Evolutionary conservation across 2,888 invertebrate species (phyloP).

Genomic region (Hyppa rectilinea): DNA sequence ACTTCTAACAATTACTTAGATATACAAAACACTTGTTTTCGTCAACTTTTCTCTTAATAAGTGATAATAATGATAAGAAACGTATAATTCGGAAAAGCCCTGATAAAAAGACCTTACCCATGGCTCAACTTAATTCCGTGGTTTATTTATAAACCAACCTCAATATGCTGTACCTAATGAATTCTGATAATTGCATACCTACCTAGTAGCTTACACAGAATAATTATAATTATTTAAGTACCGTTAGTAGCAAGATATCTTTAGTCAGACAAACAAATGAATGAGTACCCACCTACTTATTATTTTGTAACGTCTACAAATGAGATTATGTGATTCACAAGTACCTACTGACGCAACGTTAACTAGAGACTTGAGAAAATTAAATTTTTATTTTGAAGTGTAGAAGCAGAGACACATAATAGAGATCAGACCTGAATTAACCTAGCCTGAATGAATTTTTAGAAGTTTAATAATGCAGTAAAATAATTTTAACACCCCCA

Average conservation of each 20-base stretch:
- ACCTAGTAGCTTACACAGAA: background rate
- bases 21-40: background rate
- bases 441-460: too few species aligned
- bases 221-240: background rate
- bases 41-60: background rate
- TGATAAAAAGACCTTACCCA: background rate
- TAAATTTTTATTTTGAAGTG: background rate
- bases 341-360: background rate
- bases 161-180: background rate
- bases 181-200: background rate
- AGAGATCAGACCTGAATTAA: background rate
- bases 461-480: too few species aligned
- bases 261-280: slow-evolving; percentile 24
- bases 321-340: slow-evolving; percentile 56
- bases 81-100: background rate
- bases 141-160: background rate
- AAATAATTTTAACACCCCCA: too few species aligned
- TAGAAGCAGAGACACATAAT: background rate
- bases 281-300: slow-evolving; percentile 25
- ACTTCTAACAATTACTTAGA: background rate
- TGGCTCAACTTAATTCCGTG: background rate
- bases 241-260: background rate
- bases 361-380: slow-evolving; percentile 21
- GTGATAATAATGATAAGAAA: background rate
- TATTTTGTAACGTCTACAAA: slow-evolving; percentile 62